These are phyloP conservation scores for Agriotes lineatus DNA, from an alignment of 2,888 invertebrate genomes.

Conservation along the genomic window DNA sequence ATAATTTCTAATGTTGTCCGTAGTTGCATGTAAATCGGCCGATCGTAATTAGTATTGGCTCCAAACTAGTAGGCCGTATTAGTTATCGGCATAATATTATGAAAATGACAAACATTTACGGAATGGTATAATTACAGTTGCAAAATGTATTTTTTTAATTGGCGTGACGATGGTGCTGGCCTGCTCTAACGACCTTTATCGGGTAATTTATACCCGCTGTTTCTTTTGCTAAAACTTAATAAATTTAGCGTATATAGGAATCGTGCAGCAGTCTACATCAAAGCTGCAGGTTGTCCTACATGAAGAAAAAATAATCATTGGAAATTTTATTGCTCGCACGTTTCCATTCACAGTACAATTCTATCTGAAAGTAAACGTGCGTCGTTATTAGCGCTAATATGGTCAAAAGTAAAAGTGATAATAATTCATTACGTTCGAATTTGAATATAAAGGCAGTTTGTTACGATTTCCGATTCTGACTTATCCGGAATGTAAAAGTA, in stretches of 20 bases:
- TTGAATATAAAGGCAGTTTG: conserved; percentile 9
- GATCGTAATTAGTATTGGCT: conserved; percentile 32
- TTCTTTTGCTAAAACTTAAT: conserved; percentile 25
- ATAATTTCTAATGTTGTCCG: conserved; percentile 38
- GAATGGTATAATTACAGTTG: conserved; percentile 24
- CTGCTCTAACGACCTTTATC: conserved; percentile 29
- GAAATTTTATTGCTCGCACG: conserved; percentile 18
- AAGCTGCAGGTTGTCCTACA: background rate
- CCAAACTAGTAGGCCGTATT: conserved; percentile 37
- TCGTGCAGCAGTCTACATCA: conserved; percentile 1
- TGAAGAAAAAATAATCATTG: conserved; percentile 14
- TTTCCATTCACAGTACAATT: conserved; percentile 19
- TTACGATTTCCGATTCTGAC: too few species aligned
- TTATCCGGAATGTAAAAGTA: background rate
- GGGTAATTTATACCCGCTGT: conserved; percentile 24
- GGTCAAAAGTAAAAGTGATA: conserved; percentile 38
- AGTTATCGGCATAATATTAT: conserved; percentile 29
- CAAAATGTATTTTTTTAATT: conserved; percentile 33
- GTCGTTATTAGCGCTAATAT: conserved; percentile 36
- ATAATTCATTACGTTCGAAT: conserved; percentile 24
- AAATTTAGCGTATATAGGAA: conserved; percentile 32
- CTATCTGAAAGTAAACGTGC: conserved; percentile 22
- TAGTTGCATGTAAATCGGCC: conserved; percentile 33
- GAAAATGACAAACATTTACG: conserved; percentile 31
- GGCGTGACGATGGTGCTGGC: conserved; percentile 23